Base-by-base conservation (phyloP, 2,888 invertebrate species). In the Tetragnatha montana region DNA sequence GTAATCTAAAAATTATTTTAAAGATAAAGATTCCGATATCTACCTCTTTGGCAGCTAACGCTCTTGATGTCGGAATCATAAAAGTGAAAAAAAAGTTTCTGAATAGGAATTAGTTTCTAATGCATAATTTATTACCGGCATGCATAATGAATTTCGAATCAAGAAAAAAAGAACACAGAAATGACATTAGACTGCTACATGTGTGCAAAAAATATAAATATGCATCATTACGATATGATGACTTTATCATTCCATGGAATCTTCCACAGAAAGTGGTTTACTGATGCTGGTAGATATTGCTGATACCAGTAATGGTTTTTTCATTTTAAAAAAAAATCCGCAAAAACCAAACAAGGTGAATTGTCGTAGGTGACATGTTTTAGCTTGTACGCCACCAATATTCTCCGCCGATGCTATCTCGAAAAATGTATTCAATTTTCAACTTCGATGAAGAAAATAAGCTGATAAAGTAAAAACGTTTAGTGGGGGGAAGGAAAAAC, bases 401-500 rank as follows among this genome's bases (percentile, higher is more conserved):
- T 17, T 10, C 60, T 17, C 60, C 60, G 60, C 60, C 10, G 60
- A 60, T 60, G 60, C 14, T 60, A 82, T 82, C 82, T 51, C 6
- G 22, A 51, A 14, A 82, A 82, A 82, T 82, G 19, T 82, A 82
- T 74, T 82, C 82, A 51, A 51, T 82, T 82, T 60, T 17, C 60
- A 60, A 60, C 60, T 60, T 60, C 60, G 60, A 17, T 17, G 60
- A 60, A 60, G 60, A 60, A 60, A 60, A 60, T 60, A 14, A 74
- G 7, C 17, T 74, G 60, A 51, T 74, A 82, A 82, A 73, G 60
- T 22, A 74, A 81, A 35, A 71, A 74, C 74, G 51, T 49, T 82
- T 74, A 60, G 60, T 60, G 60, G 12, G 60, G 73, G 17, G 60
- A 73, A 82, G 22, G 17, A 19, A 8, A 22, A n/a, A 50, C 60